Base-by-base conservation (phyloP, 2,797 vertebrate genomes). In the Cynodonichthys magdalenae region DNA sequence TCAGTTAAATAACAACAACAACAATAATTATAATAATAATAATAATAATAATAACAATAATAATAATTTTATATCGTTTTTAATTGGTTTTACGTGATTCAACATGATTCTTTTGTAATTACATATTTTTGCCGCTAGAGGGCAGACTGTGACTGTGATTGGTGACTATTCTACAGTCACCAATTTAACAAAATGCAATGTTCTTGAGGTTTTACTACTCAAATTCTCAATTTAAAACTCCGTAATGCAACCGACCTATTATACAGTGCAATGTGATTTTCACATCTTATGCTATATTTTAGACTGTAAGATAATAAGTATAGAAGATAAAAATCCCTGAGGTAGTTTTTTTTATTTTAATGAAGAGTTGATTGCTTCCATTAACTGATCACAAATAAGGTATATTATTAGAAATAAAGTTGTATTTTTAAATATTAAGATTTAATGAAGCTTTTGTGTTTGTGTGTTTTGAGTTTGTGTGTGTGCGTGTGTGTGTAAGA, bases 131-230 rank as follows among this genome's bases (percentile, higher is more conserved):
- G 1, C 66, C 78, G 14, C 79, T 77, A 83, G 87, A 71, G 47
- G 83, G 39, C 83, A 74, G 66, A 49, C 49, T 56, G 1, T 10
- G 2, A 61, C 19, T 0, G 24, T n/a, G n/a, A n/a, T n/a, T n/a
- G n/a, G n/a, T n/a, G n/a, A n/a, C n/a, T n/a, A n/a, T n/a, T n/a
- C n/a, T n/a, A n/a, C n/a, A 12, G 4, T 3, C 11, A 39, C 2
- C 36, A 12, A 39, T 4, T 11, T 11, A 12, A 36, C 34, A 36
- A 11, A 11, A 1, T 36, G 9, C 34, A 24, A 31, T 36, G 34
- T 36, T 36, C 3, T 36, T 36, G 8, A 31, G 6, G 31, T 36
- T 36, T 36, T 36, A 17, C 2, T 15, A 42, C 41, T 42, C 41
- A 42, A 42, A 17, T 5, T 0, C 41, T 44, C 41, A 17, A 17